Evolutionary conservation across 2,797 vertebrate genomes (phyloP), one percentile per base, ranked within the genome.

Genomic region (Mormyrops boulengeri): DNA sequence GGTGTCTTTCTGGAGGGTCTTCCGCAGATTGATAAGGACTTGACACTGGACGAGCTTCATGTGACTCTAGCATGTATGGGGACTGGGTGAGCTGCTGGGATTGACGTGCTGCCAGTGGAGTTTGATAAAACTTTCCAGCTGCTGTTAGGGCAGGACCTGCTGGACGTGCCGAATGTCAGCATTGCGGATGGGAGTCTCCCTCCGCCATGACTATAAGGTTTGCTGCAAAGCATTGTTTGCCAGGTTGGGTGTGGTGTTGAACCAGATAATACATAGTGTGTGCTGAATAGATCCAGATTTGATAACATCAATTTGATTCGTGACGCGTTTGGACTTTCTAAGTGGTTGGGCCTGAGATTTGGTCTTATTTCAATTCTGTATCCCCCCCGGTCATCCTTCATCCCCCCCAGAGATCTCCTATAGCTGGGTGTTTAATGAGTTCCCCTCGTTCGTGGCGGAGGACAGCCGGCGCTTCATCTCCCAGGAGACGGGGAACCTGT

Each of bases 391-490:
- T 17, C 14, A n/a, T 11, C 26, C 7, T 44, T 85, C 89, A 47
- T 19, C 11, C 91, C 91, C 91, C 93, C 12, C 93, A 99, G 98
- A 98, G 93, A 98, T 99, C 91, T 96, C 97, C 94, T 99, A 99
- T 93, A 99, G 97, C 91, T 99, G 98, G 98, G 97, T 99, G 47
- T 98, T 99, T 93, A 99, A 99, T 57, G 97, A 98, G 94, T 99
- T 99, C 94, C 98, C 98, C 38, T 98, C 97, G 30, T 99, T 98
- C 90, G 98, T 99, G 93, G 97, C 95, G 12, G 98, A 99, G 94
- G 98, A 99, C 92, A 99, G 98, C 90, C 96, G 98, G n/a, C 97
- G 98, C 44, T 99, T 99, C 95, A 98, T 99, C 94, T 99, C 98
- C 90, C 98, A 99, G 93, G 96, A 97, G 92, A 99, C 97, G 0